A percentile compares a stretch with the other conserved stretches of the same genome.
These are phyloP conservation scores for Vulpes lagopus DNA, from an alignment of 2,113 vertebrate genomes.

Conservation along the genomic window DNA sequence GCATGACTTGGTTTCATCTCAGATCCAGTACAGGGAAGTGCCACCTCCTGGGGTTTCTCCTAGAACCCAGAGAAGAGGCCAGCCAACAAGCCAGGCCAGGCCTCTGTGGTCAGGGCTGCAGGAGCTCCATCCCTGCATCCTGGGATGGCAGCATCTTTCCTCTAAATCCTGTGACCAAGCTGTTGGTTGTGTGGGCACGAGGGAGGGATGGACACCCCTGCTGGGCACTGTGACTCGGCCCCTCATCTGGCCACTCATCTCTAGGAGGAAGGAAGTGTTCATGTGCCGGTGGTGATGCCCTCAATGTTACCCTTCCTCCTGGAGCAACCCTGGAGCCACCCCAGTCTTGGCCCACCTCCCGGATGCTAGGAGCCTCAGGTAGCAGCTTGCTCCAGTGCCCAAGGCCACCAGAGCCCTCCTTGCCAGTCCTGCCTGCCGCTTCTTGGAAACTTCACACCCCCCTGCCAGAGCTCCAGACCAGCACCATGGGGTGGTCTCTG, in stretches of 20 bases:
- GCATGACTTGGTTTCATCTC: no score
- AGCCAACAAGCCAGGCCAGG: no score
- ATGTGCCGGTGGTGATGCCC: neutral
- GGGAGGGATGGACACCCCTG: no score
- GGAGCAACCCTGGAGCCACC: neutral
- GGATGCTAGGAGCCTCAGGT: neutral
- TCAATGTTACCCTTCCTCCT: no score
- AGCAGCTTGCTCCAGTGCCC: neutral
- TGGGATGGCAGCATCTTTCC: neutral
- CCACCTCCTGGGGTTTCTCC: neutral
- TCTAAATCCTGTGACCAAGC: neutral
- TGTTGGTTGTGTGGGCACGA: neutral
- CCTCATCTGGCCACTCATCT: neutral
- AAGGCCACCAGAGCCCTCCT: neutral
- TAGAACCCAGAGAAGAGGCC: neutral
- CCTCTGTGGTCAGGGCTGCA: neutral
- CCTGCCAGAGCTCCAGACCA: neutral
- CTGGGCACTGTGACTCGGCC: neutral
- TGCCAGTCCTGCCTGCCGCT: neutral
- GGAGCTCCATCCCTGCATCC: neutral
- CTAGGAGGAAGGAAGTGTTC: neutral
- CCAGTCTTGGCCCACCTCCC: neutral
- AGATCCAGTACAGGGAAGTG: no score
- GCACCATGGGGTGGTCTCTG: neutral
- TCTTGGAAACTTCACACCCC: neutral